A percentile compares a stretch with the other conserved stretches of the same genome.
These are phyloP conservation scores for Phasia obesa DNA, from an alignment of 2,888 invertebrate species.

Conservation along the genomic window DNA sequence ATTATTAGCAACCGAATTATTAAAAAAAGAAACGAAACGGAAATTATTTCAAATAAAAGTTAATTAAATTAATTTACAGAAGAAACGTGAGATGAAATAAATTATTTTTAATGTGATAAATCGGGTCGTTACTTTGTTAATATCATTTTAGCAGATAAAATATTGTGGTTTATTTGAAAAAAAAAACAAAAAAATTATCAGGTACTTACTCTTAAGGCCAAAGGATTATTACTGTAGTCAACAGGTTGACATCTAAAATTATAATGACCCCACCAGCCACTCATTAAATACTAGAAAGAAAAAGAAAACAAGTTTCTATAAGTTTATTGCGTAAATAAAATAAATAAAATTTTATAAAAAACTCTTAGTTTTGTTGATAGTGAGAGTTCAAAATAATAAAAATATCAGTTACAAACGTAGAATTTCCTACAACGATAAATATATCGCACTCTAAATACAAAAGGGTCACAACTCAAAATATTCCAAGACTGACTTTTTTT, in stretches of 20 bases:
- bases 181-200: background rate
- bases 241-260: conserved; percentile 94
- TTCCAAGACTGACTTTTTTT: too few relatives aligned
- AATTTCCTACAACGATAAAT: too few relatives aligned
- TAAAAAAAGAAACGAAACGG: background rate
- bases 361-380: too few relatives aligned
- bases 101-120: conserved; percentile 23
- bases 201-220: conserved; percentile 87
- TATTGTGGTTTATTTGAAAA: background rate
- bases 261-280: conserved; percentile 92
- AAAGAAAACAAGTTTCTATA: background rate
- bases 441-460: too few relatives aligned
- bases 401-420: too few relatives aligned
- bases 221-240: conserved; percentile 89
- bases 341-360: too few relatives aligned
- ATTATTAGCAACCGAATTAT: conserved; percentile 1
- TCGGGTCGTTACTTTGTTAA: background rate
- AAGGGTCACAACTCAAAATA: too few relatives aligned
- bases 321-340: too few relatives aligned
- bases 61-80: conserved; percentile 13
- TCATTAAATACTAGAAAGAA: conserved; percentile 83
- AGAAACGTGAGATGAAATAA: conserved; percentile 35
- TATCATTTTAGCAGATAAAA: background rate
- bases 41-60: conserved; percentile 24
- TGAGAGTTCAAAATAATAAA: too few relatives aligned